phyloP scores from a whole-genome alignment of 1,140 invertebrate genomes.

The Schlechtendalia chinensis region DNA sequence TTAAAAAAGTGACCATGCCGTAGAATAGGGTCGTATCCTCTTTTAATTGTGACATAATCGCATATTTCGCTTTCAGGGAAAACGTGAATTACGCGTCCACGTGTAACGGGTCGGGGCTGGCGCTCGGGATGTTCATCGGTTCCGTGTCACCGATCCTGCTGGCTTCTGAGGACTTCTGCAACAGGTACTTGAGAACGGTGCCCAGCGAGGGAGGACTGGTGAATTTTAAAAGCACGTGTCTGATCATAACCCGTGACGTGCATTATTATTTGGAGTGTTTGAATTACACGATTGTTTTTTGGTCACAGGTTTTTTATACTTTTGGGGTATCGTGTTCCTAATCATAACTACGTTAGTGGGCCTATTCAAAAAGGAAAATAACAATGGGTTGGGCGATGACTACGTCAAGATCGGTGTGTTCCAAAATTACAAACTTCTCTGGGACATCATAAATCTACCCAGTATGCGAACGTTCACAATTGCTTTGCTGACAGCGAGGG shows the following conservation, averaged over 20 bases:
- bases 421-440: neutral
- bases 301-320: constrained; percentile 78
- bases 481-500: neutral
- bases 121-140: constrained; percentile 94
- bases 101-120: constrained; percentile 98
- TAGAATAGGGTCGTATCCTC: too few species aligned
- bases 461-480: neutral
- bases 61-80: constrained; percentile 57
- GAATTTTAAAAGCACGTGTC: constrained; percentile 75
- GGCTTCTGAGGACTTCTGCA: constrained; percentile 94
- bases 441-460: constrained; percentile 4
- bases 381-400: constrained; percentile 14
- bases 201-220: constrained; percentile 73
- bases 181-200: constrained; percentile 78
- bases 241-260: too few species aligned
- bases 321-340: constrained; percentile 92
- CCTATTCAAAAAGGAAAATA: constrained; percentile 81
- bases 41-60: too few species aligned
- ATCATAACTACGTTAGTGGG: constrained; percentile 85
- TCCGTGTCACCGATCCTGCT: constrained; percentile 95
- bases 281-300: too few species aligned
- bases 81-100: constrained; percentile 98
- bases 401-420: constrained; percentile 47
- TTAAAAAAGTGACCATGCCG: constrained; percentile 76
- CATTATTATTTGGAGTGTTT: too few species aligned